Evolutionary conservation across 2,113 vertebrate genomes (phyloP).

Genomic region (Galbula dea): DNA sequence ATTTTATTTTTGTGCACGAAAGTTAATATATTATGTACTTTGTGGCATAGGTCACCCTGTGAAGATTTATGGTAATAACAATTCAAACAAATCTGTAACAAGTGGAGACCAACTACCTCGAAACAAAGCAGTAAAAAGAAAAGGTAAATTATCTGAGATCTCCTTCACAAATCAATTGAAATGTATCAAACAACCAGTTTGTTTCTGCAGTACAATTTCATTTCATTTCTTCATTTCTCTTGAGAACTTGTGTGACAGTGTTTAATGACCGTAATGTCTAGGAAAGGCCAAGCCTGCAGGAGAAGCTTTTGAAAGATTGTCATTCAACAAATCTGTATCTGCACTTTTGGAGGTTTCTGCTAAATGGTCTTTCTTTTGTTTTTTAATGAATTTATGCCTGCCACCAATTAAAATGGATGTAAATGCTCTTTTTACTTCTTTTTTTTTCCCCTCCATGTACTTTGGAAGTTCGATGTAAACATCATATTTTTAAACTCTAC

Average conservation of each 20-base stretch:
- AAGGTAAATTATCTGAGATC: constrained; percentile 50
- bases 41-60: constrained; percentile 69
- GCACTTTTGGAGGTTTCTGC: constrained; percentile 68
- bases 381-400: constrained; percentile 61
- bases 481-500: constrained; percentile 40
- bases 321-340: constrained; percentile 59
- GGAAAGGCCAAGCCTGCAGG: constrained; percentile 44
- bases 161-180: constrained; percentile 35
- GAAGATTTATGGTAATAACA: constrained; percentile 64
- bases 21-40: constrained; percentile 75
- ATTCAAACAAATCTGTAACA: constrained; percentile 55
- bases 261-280: constrained; percentile 1
- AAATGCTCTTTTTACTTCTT: constrained; percentile 58
- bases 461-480: constrained; percentile 59
- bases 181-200: neutral
- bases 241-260: constrained; percentile 41
- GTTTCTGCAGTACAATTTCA: constrained; percentile 50
- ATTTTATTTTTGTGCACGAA: constrained; percentile 75
- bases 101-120: constrained; percentile 76
- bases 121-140: constrained; percentile 63
- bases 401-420: constrained; percentile 70
- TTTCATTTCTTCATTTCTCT: constrained; percentile 23
- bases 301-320: constrained; percentile 54
- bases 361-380: constrained; percentile 56
- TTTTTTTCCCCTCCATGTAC: neutral